These are phyloP conservation scores for Tinea trinotella DNA, from an alignment of 2,888 invertebrate genomes.

Conservation along the genomic window DNA sequence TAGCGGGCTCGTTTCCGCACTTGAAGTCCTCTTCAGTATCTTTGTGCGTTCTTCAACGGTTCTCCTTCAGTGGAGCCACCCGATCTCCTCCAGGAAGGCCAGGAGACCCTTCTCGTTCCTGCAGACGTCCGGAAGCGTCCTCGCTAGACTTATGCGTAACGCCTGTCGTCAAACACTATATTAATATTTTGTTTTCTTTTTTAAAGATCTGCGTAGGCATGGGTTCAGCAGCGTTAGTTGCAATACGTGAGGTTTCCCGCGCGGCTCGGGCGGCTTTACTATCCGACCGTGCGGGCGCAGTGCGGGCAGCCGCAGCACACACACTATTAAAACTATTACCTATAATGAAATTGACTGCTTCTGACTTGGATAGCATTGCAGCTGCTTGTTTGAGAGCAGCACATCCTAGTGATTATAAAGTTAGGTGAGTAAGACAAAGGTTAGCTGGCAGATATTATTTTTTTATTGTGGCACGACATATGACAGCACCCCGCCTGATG, in stretches of 20 bases:
- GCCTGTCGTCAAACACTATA: too few relatives aligned
- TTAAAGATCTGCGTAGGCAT: constrained; percentile 88
- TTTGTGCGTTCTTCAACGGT: too few relatives aligned
- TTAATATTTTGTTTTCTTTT: background rate
- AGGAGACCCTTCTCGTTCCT: too few relatives aligned
- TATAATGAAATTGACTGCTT: constrained; percentile 87
- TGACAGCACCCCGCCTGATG: background rate
- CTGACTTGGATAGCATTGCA: constrained; percentile 92
- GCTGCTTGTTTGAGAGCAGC: constrained; percentile 90
- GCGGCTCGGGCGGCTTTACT: constrained; percentile 86
- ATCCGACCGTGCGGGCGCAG: constrained; percentile 93
- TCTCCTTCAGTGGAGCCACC: too few relatives aligned
- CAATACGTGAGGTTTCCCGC: constrained; percentile 90
- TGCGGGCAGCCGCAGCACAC: constrained; percentile 93
- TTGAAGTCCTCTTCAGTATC: too few relatives aligned
- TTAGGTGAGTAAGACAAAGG: constrained; percentile 36
- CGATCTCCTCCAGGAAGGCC: too few relatives aligned
- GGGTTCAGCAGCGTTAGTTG: constrained; percentile 87
- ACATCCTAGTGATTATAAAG: constrained; percentile 50
- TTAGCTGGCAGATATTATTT: too few relatives aligned
- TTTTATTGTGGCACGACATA: too few relatives aligned
- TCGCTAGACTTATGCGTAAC: too few relatives aligned
- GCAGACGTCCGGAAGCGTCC: too few relatives aligned
- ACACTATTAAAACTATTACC: constrained; percentile 92
- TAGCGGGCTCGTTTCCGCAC: too few relatives aligned